phyloP scores from a whole-genome alignment of 2,113 vertebrate species.

The Cyprinodon tularosa region DNA sequence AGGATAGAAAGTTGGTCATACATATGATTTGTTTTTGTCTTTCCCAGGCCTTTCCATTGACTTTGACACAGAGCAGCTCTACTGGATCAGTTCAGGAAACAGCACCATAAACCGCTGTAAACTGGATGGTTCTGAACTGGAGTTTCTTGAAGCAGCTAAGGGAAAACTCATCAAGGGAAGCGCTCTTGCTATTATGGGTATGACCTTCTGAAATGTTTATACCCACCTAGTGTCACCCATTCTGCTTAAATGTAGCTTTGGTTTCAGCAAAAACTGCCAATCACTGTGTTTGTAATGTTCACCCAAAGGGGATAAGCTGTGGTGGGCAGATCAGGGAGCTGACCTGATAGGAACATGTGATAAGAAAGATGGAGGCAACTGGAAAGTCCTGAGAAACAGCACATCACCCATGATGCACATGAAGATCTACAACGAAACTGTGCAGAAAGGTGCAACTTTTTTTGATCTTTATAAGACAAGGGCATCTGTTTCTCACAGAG shows the following conservation, averaged over 20 bases:
- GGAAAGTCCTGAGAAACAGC: conserved; percentile 89
- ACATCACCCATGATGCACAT: conserved; percentile 97
- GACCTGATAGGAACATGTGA: conserved; percentile 96
- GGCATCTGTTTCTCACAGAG: conserved; percentile 7
- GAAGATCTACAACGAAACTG: conserved; percentile 95
- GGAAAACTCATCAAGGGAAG: conserved; percentile 92
- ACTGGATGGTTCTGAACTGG: conserved; percentile 87
- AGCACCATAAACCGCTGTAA: conserved; percentile 92
- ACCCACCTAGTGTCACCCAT: background rate
- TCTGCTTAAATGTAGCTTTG: background rate
- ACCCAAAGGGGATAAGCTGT: conserved; percentile 88
- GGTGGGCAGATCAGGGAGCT: conserved; percentile 97
- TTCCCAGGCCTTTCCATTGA: conserved; percentile 90
- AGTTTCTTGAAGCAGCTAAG: conserved; percentile 83
- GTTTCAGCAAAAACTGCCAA: background rate
- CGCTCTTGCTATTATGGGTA: conserved; percentile 96
- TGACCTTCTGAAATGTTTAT: background rate
- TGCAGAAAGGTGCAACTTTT: conserved; percentile 83
- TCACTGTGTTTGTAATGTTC: conserved; percentile 3
- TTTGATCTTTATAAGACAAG: background rate
- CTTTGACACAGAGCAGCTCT: conserved; percentile 87
- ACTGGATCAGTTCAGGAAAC: conserved; percentile 97
- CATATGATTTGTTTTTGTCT: background rate
- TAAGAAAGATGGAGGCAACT: conserved; percentile 87
- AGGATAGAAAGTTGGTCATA: conserved; percentile 6